A percentile compares a stretch with the other conserved stretches of the same genome.
Conservation (phyloP, 2,113 vertebrate genomes). For the Psittacula cyanocephala region DNA sequence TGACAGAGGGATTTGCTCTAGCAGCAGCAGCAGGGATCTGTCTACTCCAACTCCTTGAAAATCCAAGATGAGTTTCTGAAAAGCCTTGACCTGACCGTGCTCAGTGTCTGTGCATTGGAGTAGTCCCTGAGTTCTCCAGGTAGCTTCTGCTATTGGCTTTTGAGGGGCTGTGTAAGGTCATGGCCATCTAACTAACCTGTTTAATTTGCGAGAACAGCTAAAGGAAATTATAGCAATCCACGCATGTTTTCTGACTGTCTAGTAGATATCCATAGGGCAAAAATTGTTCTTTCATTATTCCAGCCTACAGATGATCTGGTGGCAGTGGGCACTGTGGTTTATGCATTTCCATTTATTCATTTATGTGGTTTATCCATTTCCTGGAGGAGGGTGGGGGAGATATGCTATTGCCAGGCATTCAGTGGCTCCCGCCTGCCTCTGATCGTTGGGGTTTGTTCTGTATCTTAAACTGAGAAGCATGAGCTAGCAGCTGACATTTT, state of each 20-base stretch:
- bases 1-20: neutral
- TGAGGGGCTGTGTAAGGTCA: neutral
- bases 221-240: neutral
- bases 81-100: accelerated
- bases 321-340: neutral
- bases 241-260: accelerated
- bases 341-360: neutral
- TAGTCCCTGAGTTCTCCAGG: neutral
- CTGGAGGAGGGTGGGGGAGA: neutral
- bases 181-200: neutral
- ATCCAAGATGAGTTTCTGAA: neutral
- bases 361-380: neutral
- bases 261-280: no score
- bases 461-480: neutral
- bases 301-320: neutral
- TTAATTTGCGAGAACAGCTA: neutral
- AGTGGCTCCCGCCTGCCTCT: neutral
- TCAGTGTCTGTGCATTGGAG: neutral
- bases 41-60: neutral
- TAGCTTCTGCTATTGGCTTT: neutral
- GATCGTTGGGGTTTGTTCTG: neutral
- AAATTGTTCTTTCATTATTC: neutral
- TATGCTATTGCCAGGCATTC: neutral
- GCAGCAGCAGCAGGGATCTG: neutral
- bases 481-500: neutral